Evolutionary conservation across 2,888 invertebrate species (phyloP).

Genomic region (Cosmorhoe ocellata): DNA sequence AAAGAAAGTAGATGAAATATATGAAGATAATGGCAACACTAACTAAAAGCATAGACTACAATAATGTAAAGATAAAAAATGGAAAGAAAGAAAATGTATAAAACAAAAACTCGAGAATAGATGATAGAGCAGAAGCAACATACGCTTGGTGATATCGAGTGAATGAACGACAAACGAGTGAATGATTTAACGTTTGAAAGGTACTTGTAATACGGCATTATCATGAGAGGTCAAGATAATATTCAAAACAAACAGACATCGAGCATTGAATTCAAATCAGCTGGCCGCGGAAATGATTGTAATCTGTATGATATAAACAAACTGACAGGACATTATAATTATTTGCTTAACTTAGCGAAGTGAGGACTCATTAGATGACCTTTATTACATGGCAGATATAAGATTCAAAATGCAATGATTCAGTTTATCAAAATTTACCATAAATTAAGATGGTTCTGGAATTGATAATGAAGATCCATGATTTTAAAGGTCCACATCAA

Average conservation of each 20-base stretch:
- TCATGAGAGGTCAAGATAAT: constrained; percentile 36
- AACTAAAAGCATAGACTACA: too few species aligned
- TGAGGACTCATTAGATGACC: too few species aligned
- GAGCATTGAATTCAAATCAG: constrained; percentile 50
- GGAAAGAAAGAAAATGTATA: neutral
- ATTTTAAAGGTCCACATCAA: too few species aligned
- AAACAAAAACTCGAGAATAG: neutral
- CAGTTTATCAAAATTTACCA: too few species aligned
- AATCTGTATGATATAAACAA: constrained; percentile 9
- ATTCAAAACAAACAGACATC: constrained; percentile 34
- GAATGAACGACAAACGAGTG: neutral
- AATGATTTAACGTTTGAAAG: neutral
- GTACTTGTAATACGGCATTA: neutral
- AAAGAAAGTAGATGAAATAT: too few species aligned
- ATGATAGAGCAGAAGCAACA: neutral
- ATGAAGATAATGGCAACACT: too few species aligned
- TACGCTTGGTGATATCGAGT: neutral
- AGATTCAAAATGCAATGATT: too few species aligned
- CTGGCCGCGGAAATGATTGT: constrained; percentile 12
- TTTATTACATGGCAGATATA: too few species aligned
- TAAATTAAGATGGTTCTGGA: too few species aligned
- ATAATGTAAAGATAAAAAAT: neutral
- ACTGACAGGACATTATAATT: neutral
- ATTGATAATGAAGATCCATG: too few species aligned
- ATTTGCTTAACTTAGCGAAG: neutral